A percentile compares a stretch with the other conserved stretches of the same genome.
Conservation (phyloP, 2,797 vertebrate species). For the Phalanger gymnotis region DNA sequence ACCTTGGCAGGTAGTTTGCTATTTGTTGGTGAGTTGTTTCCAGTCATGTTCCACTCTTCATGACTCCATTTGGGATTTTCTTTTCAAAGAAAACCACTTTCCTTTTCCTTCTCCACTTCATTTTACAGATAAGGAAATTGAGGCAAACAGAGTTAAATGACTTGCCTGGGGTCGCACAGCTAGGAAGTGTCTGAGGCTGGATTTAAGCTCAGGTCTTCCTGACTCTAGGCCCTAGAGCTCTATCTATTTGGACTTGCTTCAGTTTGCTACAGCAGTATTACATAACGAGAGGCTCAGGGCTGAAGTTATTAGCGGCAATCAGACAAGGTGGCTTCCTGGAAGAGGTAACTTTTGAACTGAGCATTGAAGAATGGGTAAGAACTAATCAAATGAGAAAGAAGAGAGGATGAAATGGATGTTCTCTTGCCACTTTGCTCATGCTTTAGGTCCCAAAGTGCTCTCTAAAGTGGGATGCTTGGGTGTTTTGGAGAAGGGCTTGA, state of each 20-base stretch:
- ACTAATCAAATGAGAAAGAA: not conserved
- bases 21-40: not conserved
- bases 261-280: not conserved
- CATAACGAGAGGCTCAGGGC: not conserved
- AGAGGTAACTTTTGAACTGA: not conserved
- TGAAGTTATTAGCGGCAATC: not conserved
- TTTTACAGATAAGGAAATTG: not conserved
- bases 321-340: not conserved
- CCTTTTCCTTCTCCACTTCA: not conserved
- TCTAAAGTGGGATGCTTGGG: conserved; percentile 32
- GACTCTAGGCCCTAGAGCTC: not conserved
- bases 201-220: not conserved
- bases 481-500: conserved; percentile 1
- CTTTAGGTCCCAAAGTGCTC: conserved; percentile 7
- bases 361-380: not conserved
- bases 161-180: not conserved
- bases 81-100: not conserved
- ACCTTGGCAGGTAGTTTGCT: not conserved
- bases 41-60: not conserved
- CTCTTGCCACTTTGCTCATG: too few relatives aligned
- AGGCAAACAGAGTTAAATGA: not conserved
- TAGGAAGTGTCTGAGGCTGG: not conserved
- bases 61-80: not conserved
- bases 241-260: not conserved
- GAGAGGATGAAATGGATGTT: not conserved